Percentiles rank a stretch among this genome's conserved stretches.
These are phyloP conservation scores for Muntiacus reevesi DNA, from an alignment of 2,113 vertebrate genomes.

Conservation along the genomic window DNA sequence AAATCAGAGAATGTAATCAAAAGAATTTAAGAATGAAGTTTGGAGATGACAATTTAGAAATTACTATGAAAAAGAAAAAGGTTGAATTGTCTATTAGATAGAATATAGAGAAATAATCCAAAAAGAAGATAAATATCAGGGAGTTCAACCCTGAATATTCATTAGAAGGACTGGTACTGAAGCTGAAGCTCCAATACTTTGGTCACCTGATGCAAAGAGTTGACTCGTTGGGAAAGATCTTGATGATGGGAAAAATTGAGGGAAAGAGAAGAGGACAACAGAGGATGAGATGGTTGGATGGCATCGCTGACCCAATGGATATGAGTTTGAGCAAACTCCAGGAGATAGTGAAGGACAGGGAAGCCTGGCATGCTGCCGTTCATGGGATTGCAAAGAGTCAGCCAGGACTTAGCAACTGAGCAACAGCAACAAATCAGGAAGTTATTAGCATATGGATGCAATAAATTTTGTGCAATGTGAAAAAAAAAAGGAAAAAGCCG, in stretches of 20 bases:
- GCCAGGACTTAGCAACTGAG: background rate
- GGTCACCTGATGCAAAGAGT: background rate
- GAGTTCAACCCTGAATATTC: background rate
- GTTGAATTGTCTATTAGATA: background rate
- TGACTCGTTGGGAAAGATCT: background rate
- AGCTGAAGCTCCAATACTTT: background rate
- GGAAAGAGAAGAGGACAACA: background rate
- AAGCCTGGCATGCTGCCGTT: background rate
- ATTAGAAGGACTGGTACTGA: background rate
- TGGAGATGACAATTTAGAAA: background rate
- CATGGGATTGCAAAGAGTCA: background rate
- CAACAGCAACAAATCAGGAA: background rate
- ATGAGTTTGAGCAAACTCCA: background rate
- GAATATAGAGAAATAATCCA: background rate
- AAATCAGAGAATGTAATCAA: background rate
- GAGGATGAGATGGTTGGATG: background rate
- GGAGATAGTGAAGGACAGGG: background rate
- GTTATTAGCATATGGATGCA: background rate
- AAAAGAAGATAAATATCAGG: background rate
- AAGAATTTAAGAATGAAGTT: background rate
- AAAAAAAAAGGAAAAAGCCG: background rate
- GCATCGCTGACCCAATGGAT: background rate
- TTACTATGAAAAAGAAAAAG: background rate
- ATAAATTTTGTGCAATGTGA: background rate
- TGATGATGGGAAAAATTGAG: background rate